These are phyloP conservation scores for Netelia fuscicornis DNA, from an alignment of 2,888 invertebrate species.

Conservation along the genomic window DNA sequence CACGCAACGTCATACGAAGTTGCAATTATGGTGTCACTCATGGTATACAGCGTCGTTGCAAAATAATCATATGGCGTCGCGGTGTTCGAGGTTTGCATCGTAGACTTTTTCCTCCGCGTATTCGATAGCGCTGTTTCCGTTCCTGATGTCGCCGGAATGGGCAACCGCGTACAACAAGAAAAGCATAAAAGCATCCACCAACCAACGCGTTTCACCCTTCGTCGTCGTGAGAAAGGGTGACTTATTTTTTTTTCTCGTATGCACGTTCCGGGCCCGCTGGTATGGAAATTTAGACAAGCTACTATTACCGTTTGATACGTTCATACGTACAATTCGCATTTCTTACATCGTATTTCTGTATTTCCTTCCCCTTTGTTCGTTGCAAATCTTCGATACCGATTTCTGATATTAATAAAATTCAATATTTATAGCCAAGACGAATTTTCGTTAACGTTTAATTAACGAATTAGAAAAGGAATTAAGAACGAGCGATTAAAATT, in stretches of 20 bases:
- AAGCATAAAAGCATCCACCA: constrained; percentile 3
- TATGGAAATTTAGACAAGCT: constrained; percentile 33
- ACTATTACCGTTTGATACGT: constrained; percentile 1
- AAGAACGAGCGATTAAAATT: too few species aligned
- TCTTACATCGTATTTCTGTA: background rate
- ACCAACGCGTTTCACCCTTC: constrained; percentile 16
- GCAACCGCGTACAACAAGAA: background rate
- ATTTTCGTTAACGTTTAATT: too few species aligned
- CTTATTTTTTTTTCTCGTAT: background rate
- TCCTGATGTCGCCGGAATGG: background rate
- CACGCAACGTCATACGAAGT: constrained; percentile 36
- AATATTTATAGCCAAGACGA: too few species aligned
- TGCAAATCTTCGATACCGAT: too few species aligned
- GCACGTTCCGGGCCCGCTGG: background rate
- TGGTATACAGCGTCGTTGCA: constrained; percentile 33
- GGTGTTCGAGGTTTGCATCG: constrained; percentile 26
- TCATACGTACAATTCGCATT: background rate
- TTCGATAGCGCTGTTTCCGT: constrained; percentile 36
- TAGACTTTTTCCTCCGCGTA: background rate
- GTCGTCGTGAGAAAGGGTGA: background rate
- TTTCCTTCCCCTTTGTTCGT: too few species aligned
- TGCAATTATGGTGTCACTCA: constrained; percentile 59
- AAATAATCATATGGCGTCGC: constrained; percentile 52
- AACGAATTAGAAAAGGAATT: too few species aligned
- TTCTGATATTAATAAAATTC: too few species aligned